A percentile compares a stretch with the other conserved stretches of the same genome.
Evolutionary conservation across 2,888 invertebrate species (phyloP).

Genomic region (Nemoura dubitans): DNA sequence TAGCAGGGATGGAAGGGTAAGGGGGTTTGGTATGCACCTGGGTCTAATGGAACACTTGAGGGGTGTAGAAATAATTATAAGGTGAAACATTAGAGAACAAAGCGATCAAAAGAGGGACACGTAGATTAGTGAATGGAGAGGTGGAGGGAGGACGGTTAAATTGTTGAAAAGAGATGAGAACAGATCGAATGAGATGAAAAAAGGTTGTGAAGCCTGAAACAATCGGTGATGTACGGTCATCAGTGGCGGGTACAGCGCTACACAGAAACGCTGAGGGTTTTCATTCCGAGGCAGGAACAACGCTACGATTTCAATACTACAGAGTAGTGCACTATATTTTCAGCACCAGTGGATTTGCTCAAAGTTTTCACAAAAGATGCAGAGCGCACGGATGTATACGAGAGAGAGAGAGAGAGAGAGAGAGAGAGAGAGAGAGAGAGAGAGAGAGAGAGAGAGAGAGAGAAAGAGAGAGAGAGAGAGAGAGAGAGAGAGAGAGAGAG

Average conservation of each 20-base stretch:
- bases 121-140: background rate
- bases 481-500: no score
- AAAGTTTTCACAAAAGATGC: background rate
- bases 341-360: background rate
- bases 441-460: no score
- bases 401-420: no score
- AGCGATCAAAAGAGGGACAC: slow-evolving; percentile 40
- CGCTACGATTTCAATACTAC: background rate
- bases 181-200: slow-evolving; percentile 40
- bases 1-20: background rate
- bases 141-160: slow-evolving; percentile 1
- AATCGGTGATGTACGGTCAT: slow-evolving; percentile 37
- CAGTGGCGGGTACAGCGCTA: slow-evolving; percentile 12
- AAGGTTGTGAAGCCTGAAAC: slow-evolving; percentile 39
- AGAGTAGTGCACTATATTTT: background rate
- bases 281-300: background rate
- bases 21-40: slow-evolving; percentile 34
- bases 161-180: slow-evolving; percentile 28
- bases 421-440: no score
- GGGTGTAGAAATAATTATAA: slow-evolving; percentile 42
- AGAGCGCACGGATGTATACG: background rate
- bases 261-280: background rate
- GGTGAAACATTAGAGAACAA: slow-evolving; percentile 46
- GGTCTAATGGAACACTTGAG: slow-evolving; percentile 38
- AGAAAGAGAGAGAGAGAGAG: no score